Conservation (phyloP, 2,888 invertebrate species). For the Caenorhabditis sp. region DNA sequence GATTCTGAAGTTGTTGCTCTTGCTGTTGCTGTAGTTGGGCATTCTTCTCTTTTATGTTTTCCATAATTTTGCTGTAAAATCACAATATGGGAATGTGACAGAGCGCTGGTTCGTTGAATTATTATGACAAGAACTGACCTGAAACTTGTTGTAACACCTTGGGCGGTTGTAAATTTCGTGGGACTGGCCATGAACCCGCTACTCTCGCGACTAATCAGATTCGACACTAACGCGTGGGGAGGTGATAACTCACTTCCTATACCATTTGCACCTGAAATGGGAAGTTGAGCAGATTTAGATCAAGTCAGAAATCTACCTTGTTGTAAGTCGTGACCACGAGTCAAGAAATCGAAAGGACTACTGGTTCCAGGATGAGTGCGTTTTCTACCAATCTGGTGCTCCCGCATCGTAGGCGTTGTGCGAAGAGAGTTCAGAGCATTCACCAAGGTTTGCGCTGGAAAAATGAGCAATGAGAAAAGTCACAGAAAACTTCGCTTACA, state of each 20-base stretch:
- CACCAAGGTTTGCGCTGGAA: slow-evolving; percentile 36
- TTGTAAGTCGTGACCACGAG: neutral
- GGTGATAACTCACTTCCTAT: slow-evolving; percentile 59
- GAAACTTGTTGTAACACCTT: slow-evolving; percentile 71
- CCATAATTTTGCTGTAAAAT: slow-evolving; percentile 53
- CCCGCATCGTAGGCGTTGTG: slow-evolving; percentile 29
- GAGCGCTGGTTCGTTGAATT: no score
- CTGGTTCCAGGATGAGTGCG: slow-evolving; percentile 11
- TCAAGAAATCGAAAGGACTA: slow-evolving; percentile 14
- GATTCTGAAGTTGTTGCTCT: neutral
- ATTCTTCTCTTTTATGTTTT: slow-evolving; percentile 47
- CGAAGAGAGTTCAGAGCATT: slow-evolving; percentile 33
- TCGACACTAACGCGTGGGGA: slow-evolving; percentile 58
- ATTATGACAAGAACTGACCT: slow-evolving; percentile 67
- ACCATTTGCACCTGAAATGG: neutral
- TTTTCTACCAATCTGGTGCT: slow-evolving; percentile 29
- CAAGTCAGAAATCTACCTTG: neutral
- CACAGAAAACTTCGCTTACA: neutral
- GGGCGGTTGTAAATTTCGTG: slow-evolving; percentile 74
- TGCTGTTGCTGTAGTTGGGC: slow-evolving; percentile 8
- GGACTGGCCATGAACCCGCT: slow-evolving; percentile 71
- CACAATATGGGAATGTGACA: no score
- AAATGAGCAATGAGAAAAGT: neutral
- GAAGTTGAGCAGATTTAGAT: neutral
- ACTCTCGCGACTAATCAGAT: slow-evolving; percentile 58